These are phyloP conservation scores for Astyanax mexicanus DNA, from an alignment of 2,797 vertebrate species.

Conservation along the genomic window DNA sequence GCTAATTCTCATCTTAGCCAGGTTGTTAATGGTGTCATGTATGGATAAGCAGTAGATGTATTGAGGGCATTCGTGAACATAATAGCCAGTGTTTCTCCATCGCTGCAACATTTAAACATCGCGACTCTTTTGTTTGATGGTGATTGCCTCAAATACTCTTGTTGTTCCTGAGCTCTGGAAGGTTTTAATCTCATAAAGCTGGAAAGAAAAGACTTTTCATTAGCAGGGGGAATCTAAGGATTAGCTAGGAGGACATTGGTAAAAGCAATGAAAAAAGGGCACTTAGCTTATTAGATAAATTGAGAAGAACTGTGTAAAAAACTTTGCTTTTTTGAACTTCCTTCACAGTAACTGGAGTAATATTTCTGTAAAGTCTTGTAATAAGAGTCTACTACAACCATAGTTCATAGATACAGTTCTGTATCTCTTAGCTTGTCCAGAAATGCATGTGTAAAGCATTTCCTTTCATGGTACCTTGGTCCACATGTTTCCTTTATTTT, in stretches of 20 bases:
- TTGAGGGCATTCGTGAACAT: background rate
- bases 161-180: background rate
- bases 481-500: too few relatives aligned
- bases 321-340: too few relatives aligned
- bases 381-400: too few relatives aligned
- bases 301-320: too few relatives aligned
- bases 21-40: slow-evolving; percentile 18
- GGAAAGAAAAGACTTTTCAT: background rate
- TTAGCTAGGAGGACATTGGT: background rate
- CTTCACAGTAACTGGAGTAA: too few relatives aligned
- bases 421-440: too few relatives aligned
- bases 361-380: too few relatives aligned
- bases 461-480: too few relatives aligned
- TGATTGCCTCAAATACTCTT: background rate
- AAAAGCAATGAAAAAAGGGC: background rate
- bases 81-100: background rate
- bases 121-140: background rate
- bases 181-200: background rate
- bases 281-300: too few relatives aligned
- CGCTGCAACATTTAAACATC: background rate
- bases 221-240: background rate
- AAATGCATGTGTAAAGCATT: too few relatives aligned
- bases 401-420: too few relatives aligned
- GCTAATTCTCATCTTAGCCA: background rate
- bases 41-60: background rate